Evolutionary conservation across 1,140 invertebrate genomes (phyloP).

Genomic region (Eupeodes corollae): DNA sequence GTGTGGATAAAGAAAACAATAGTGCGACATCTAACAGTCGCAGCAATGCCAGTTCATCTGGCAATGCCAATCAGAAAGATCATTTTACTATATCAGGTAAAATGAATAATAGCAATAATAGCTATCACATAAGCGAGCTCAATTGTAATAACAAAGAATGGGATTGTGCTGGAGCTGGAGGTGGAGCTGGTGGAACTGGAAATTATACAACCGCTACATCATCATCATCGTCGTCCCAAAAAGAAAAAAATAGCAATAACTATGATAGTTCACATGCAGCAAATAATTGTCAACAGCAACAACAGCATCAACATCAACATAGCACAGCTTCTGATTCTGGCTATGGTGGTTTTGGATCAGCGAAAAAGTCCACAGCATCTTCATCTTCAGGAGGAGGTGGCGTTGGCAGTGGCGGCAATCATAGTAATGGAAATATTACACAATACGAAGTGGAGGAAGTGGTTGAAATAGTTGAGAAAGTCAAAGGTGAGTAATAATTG

Average conservation of each 20-base stretch:
- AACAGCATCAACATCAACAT: conserved; percentile 14
- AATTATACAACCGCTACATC: background rate
- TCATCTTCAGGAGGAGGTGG: conserved; percentile 8
- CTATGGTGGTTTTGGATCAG: background rate
- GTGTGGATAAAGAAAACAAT: conserved; percentile 33
- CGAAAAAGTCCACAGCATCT: conserved; percentile 6
- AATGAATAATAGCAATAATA: conserved; percentile 18
- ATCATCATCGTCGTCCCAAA: conserved; percentile 1
- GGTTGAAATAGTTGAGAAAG: conserved; percentile 22
- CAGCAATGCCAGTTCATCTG: background rate
- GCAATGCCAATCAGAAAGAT: conserved; percentile 1
- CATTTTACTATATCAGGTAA: conserved; percentile 10
- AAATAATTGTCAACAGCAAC: conserved; percentile 7
- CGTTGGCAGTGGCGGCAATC: background rate
- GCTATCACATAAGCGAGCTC: conserved; percentile 15
- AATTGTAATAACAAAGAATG: conserved; percentile 8
- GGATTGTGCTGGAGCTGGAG: too few species aligned
- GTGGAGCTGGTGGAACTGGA: background rate
- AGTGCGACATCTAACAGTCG: conserved; percentile 6
- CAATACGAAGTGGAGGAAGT: conserved; percentile 25
- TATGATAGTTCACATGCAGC: background rate
- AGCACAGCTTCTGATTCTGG: conserved; percentile 8
- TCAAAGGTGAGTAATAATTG: conserved; percentile 16
- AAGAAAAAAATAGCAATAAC: conserved; percentile 2
- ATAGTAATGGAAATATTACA: conserved; percentile 23